Percentiles rank a stretch among this genome's conserved stretches.
Evolutionary conservation across 2,888 invertebrate species (phyloP).

Genomic region (Heliconius cydno): DNA sequence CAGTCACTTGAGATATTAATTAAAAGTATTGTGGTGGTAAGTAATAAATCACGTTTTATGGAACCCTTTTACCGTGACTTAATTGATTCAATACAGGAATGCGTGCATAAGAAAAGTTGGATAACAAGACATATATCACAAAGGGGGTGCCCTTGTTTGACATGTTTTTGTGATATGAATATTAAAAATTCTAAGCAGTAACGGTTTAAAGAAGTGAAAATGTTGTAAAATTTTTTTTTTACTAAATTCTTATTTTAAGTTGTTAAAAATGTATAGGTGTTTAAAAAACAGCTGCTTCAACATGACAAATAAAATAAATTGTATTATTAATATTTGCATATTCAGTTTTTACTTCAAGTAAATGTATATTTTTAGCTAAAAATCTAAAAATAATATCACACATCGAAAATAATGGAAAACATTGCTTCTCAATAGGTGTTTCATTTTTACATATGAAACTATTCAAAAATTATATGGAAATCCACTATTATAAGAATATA

Average conservation of each 20-base stretch:
- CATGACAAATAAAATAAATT: background rate
- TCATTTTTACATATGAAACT: background rate
- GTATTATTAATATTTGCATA: background rate
- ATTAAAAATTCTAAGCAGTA: conserved; percentile 36
- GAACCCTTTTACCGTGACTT: conserved; percentile 67
- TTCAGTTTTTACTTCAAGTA: background rate
- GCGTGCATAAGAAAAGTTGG: conserved; percentile 65
- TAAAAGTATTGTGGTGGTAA: conserved; percentile 71
- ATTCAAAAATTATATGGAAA: background rate
- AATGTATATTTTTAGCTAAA: background rate
- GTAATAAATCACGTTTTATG: conserved; percentile 75
- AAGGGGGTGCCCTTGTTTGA: conserved; percentile 43
- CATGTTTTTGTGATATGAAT: conserved; percentile 41
- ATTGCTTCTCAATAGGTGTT: background rate
- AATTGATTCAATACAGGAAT: conserved; percentile 74
- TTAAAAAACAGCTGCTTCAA: no score
- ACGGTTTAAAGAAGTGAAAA: conserved; percentile 11
- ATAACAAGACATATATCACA: conserved; percentile 65
- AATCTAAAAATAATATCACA: background rate
- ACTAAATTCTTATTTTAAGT: background rate
- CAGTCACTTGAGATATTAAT: conserved; percentile 69
- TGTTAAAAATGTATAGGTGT: background rate
- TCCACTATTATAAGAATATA: no score
- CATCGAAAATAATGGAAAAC: background rate
- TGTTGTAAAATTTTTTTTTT: background rate